Percentiles rank a stretch among this genome's conserved stretches.
Conservation (phyloP, 2,797 vertebrate species). For the Pagetopsis macropterus region DNA sequence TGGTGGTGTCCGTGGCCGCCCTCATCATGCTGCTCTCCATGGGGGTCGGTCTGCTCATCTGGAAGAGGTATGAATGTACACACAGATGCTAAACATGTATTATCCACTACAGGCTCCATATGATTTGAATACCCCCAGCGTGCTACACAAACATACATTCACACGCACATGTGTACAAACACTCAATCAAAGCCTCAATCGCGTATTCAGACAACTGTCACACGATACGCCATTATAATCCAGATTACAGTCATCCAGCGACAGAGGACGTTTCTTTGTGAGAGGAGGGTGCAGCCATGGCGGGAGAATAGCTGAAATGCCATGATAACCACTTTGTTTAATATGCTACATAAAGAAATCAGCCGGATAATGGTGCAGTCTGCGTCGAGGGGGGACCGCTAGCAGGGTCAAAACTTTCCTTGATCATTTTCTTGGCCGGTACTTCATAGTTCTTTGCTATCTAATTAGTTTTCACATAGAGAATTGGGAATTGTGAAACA, state of each 20-base stretch:
- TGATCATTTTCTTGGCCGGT: constrained; percentile 23
- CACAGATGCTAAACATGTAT: constrained; percentile 4
- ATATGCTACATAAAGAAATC: constrained; percentile 30
- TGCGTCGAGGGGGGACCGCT: not conserved
- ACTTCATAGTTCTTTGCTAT: constrained; percentile 19
- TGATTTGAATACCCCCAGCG: constrained; percentile 9
- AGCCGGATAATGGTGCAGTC: constrained; percentile 16
- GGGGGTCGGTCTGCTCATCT: constrained; percentile 88
- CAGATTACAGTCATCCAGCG: constrained; percentile 65
- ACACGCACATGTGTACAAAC: constrained; percentile 28
- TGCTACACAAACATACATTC: constrained; percentile 9
- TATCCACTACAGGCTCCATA: not conserved
- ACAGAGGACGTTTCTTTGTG: constrained; percentile 21
- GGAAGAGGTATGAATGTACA: constrained; percentile 89
- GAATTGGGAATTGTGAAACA: constrained; percentile 19
- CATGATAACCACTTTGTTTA: constrained; percentile 13
- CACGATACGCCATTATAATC: constrained; percentile 44
- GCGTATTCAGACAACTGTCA: constrained; percentile 9
- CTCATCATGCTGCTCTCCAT: constrained; percentile 91
- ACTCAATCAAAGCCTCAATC: constrained; percentile 19
- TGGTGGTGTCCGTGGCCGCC: constrained; percentile 88
- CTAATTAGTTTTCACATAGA: constrained; percentile 46
- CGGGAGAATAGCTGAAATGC: constrained; percentile 27
- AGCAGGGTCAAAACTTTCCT: constrained; percentile 37
- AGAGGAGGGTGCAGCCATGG: constrained; percentile 12